Evolutionary conservation across 92 coral and sea anemone species (phyloP), one percentile per base, ranked within the genome.

Genomic region (Palythoa grandis): DNA sequence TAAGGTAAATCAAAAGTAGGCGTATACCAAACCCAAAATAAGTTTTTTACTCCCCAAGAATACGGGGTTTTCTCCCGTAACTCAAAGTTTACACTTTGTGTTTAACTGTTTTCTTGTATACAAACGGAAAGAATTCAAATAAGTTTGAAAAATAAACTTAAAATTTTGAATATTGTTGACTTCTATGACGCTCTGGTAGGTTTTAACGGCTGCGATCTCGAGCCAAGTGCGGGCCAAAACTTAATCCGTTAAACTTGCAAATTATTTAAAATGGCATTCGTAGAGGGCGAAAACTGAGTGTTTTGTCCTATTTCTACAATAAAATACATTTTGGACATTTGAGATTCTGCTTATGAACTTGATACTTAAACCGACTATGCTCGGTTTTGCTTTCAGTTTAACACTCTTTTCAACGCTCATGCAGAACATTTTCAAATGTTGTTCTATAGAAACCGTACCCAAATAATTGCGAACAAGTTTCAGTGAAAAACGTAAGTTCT

Each of bases 81-180:
- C 72, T 63, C 70, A 63, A 43, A 58, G 92, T 84, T 94, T 89
- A 87, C 90, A 82, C 85, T 86, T 87, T 69, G 72, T 92, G 95
- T 94, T 94, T 92, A 92, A 87, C 83, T 86, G 87, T 92, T 89
- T 43, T 92, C 91, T 87, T 83, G 84, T 91, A 86, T 84, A 90
- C 92, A 77, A 87, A 88, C 89, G 88, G 86, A 83, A 89, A 86
- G 94, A 92, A 90, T 73, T 92, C 98, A 94, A 94, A 94, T 95
- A 94, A 92, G 92, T 88, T 88, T 75, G 94, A 86, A 94, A 94
- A 89, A 94, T 94, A 92, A 94, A 94, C 98, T 92, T 90, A 94
- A 88, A 90, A 90, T 94, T 78, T 92, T 87, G 91, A 88, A 82
- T 92, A 85, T 76, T 94, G 92, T 94, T 94, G 98, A 94, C 95